Evolutionary conservation across 2,888 invertebrate species (phyloP).

Genomic region (Thyatira batis): DNA sequence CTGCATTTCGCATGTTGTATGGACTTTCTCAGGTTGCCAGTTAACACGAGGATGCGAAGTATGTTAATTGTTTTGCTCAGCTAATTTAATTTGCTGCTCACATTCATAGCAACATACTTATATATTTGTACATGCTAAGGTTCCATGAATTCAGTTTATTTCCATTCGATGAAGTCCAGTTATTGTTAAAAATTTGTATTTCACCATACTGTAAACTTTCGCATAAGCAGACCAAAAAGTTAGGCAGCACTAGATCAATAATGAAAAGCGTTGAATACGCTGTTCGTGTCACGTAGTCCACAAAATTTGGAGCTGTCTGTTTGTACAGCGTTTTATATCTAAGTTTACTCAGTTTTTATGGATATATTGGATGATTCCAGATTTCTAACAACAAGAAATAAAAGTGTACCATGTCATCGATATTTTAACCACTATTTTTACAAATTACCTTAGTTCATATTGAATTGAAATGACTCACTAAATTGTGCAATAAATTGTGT

Average conservation of each 20-base stretch:
- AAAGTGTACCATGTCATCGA: neutral
- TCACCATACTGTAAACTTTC: constrained; percentile 6
- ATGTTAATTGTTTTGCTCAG: constrained; percentile 8
- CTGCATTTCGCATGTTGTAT: constrained; percentile 44
- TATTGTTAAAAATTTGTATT: too few species aligned
- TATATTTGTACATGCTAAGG: neutral
- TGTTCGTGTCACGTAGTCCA: constrained; percentile 50
- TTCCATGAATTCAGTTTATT: neutral
- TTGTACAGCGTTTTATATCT: constrained; percentile 13
- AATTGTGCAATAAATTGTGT: neutral
- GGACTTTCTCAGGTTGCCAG: neutral
- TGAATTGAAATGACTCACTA: neutral
- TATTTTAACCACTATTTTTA: neutral
- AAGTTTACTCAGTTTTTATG: neutral
- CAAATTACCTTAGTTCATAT: neutral
- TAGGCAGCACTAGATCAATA: constrained; percentile 34
- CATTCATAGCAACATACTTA: neutral
- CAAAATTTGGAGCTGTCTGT: constrained; percentile 20
- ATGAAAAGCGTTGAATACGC: constrained; percentile 36
- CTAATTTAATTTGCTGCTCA: constrained; percentile 27
- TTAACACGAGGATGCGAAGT: neutral
- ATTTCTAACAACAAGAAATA: neutral
- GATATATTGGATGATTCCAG: neutral
- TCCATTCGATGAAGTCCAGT: too few species aligned
- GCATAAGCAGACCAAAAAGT: constrained; percentile 22